These are phyloP conservation scores for Ceraclea dissimilis DNA, from an alignment of 2,888 invertebrate species.

Conservation along the genomic window DNA sequence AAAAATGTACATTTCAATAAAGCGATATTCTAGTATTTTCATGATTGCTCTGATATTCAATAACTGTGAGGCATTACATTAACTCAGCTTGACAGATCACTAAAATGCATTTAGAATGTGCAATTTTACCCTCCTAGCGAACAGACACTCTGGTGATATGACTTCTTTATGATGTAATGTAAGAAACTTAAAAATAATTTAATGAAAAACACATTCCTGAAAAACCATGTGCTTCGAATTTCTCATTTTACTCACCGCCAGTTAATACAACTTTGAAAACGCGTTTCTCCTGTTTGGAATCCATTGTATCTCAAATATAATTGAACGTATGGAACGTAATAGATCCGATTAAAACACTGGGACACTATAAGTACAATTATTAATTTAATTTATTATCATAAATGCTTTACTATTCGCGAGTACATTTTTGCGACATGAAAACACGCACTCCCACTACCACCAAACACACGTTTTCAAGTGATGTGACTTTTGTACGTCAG, in stretches of 20 bases:
- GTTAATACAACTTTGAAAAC: constrained; percentile 82
- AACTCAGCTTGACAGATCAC: too few species aligned
- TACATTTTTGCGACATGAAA: constrained; percentile 16
- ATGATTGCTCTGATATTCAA: too few species aligned
- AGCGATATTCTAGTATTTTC: too few species aligned
- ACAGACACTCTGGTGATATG: too few species aligned
- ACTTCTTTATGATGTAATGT: too few species aligned
- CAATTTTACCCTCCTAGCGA: too few species aligned
- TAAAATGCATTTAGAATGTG: too few species aligned
- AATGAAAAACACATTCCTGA: constrained; percentile 6
- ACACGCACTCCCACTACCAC: constrained; percentile 4
- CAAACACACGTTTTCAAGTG: constrained; percentile 13
- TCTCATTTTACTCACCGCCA: constrained; percentile 61
- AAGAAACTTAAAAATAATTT: too few species aligned
- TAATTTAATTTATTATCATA: constrained; percentile 16
- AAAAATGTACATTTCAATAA: too few species aligned
- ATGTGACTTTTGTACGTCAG: constrained; percentile 2
- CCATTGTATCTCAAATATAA: constrained; percentile 35
- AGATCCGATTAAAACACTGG: constrained; percentile 8
- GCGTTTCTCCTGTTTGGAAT: constrained; percentile 53
- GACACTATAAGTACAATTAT: constrained; percentile 4
- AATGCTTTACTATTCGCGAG: constrained; percentile 9
- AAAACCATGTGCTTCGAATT: constrained; percentile 17
- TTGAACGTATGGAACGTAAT: constrained; percentile 7
- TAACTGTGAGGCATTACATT: too few species aligned